A percentile compares a stretch with the other conserved stretches of the same genome.
These are phyloP conservation scores for Drosophila sproati DNA, from an alignment of 1,140 invertebrate species.

Conservation along the genomic window DNA sequence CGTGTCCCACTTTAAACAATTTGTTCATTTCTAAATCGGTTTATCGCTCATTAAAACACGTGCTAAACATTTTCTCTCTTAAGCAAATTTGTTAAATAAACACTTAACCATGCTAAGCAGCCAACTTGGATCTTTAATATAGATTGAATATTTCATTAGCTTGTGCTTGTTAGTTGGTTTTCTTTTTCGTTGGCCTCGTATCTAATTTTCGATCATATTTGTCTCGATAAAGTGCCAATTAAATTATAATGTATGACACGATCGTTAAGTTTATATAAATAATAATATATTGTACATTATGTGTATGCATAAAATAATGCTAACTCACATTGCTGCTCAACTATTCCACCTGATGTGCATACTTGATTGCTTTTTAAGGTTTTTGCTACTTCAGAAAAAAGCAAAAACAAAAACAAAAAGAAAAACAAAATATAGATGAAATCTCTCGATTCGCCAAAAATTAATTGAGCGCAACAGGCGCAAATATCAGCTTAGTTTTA, in stretches of 20 bases:
- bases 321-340: constrained; percentile 28
- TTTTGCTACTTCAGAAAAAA: constrained; percentile 42
- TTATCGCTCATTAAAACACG: background rate
- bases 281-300: constrained; percentile 22
- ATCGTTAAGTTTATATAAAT: constrained; percentile 25
- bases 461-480: constrained; percentile 54
- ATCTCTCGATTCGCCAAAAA: constrained; percentile 43
- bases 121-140: background rate
- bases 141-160: constrained; percentile 11
- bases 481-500: constrained; percentile 64
- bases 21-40: background rate
- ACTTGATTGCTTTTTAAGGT: constrained; percentile 49
- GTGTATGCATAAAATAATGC: constrained; percentile 19
- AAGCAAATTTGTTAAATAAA: constrained; percentile 26
- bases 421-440: background rate
- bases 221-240: constrained; percentile 61
- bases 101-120: constrained; percentile 19
- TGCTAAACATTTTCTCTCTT: constrained; percentile 38
- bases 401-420: background rate
- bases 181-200: constrained; percentile 12
- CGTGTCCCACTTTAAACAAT: background rate
- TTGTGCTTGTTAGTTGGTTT: background rate
- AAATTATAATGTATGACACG: constrained; percentile 56
- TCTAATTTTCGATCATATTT: constrained; percentile 46
- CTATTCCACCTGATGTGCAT: constrained; percentile 57